These are phyloP conservation scores for Pterophyllum scalare DNA, from an alignment of 2,113 vertebrate genomes.

Conservation along the genomic window DNA sequence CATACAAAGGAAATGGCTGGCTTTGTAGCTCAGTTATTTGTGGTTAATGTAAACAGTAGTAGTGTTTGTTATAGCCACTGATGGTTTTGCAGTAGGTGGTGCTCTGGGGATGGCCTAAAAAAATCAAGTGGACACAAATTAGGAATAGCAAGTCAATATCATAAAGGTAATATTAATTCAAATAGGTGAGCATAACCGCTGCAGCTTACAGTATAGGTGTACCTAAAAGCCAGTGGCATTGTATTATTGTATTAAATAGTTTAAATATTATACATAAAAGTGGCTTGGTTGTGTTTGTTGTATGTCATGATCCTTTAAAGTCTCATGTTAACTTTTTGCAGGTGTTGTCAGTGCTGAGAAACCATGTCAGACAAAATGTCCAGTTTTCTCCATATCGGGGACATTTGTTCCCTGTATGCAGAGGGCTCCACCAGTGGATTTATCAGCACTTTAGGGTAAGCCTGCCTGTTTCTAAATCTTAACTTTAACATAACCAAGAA, in stretches of 20 bases:
- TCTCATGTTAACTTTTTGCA: constrained; percentile 52
- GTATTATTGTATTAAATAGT: not conserved
- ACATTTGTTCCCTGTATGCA: constrained; percentile 98
- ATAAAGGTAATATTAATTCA: not conserved
- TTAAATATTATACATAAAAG: not conserved
- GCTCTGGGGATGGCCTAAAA: not conserved
- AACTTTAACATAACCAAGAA: not conserved
- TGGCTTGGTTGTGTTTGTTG: not conserved
- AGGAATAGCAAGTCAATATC: not conserved
- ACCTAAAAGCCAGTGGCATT: not conserved
- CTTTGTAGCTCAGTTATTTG: not conserved
- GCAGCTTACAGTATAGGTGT: not conserved
- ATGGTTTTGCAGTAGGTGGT: constrained; percentile 3
- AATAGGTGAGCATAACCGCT: not conserved
- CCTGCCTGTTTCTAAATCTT: not conserved
- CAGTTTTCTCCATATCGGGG: constrained; percentile 98
- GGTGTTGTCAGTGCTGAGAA: constrained; percentile 74
- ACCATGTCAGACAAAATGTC: constrained; percentile 99
- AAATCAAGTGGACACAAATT: not conserved
- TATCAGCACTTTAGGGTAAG: constrained; percentile 99
- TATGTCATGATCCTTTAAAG: not conserved
- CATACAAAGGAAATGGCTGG: not conserved
- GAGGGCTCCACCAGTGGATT: constrained; percentile 98
- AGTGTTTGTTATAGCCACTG: not conserved
- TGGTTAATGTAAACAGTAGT: not conserved